Percentiles rank a stretch among this genome's conserved stretches.
Evolutionary conservation across 2,797 vertebrate species (phyloP).

Genomic region (Tiaroga cobitis): DNA sequence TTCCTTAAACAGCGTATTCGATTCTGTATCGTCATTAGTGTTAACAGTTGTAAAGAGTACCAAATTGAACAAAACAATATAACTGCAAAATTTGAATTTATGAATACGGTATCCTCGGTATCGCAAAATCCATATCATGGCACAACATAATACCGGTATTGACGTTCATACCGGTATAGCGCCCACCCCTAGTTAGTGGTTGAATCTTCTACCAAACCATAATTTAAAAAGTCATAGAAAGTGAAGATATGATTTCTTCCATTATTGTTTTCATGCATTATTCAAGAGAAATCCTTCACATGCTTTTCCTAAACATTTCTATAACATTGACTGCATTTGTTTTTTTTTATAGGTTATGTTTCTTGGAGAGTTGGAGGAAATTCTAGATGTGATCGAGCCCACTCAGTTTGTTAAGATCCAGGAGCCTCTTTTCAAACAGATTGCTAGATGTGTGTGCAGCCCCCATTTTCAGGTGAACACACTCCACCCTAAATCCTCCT

Average conservation of each 20-base stretch:
- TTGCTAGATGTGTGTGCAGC: slow-evolving; percentile 98
- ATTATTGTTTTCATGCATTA: not conserved
- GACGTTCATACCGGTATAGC: too few relatives aligned
- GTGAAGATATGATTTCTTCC: not conserved
- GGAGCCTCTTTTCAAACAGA: slow-evolving; percentile 98
- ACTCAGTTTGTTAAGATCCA: slow-evolving; percentile 99
- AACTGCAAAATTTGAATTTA: too few relatives aligned
- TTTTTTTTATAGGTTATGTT: slow-evolving; percentile 89
- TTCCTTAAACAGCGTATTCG: too few relatives aligned
- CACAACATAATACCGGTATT: too few relatives aligned
- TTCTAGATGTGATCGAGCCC: slow-evolving; percentile 97
- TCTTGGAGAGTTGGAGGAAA: slow-evolving; percentile 97
- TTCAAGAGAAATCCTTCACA: not conserved
- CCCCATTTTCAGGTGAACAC: slow-evolving; percentile 94
- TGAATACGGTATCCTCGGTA: too few relatives aligned
- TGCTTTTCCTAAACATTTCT: not conserved
- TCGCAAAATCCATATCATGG: too few relatives aligned
- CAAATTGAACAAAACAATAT: too few relatives aligned
- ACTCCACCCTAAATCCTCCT: not conserved
- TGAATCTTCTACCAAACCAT: not conserved
- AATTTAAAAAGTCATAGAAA: not conserved
- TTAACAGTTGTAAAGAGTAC: too few relatives aligned
- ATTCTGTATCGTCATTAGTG: too few relatives aligned
- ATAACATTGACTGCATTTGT: not conserved
- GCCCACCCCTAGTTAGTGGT: not conserved